Evolutionary conservation across 2,888 invertebrate genomes (phyloP).

Genomic region (Dromius quadrimaculatus): DNA sequence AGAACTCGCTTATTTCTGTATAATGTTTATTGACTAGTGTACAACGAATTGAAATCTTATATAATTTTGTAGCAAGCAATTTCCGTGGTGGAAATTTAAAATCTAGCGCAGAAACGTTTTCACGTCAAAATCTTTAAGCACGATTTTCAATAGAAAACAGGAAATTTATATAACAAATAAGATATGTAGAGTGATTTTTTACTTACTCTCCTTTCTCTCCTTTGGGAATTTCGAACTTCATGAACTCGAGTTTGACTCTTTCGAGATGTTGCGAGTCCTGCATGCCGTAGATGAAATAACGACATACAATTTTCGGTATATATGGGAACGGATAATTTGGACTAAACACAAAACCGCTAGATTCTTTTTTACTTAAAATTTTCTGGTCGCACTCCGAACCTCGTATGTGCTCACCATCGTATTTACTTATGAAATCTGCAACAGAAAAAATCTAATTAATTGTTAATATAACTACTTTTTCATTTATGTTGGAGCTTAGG

Average conservation of each 20-base stretch:
- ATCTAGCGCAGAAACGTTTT: too few species aligned
- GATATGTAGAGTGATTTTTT: constrained; percentile 13
- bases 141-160: too few species aligned
- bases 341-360: constrained; percentile 92
- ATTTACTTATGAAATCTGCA: constrained; percentile 91
- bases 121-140: too few species aligned
- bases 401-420: constrained; percentile 94
- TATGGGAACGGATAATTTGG: constrained; percentile 97
- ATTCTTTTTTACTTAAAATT: constrained; percentile 93
- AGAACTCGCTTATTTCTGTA: too few species aligned
- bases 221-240: constrained; percentile 91
- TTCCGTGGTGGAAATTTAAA: too few species aligned
- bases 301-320: constrained; percentile 95
- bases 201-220: constrained; percentile 87
- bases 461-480: too few species aligned
- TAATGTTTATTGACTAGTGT: too few species aligned
- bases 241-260: constrained; percentile 90
- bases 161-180: neutral
- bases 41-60: too few species aligned
- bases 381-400: constrained; percentile 99
- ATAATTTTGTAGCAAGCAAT: too few species aligned
- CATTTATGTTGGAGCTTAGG: too few species aligned
- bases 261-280: constrained; percentile 97
- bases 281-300: constrained; percentile 98
- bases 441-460: constrained; percentile 13